Conservation (phyloP, 2,888 invertebrate species). For the Epirrhoe alternata region DNA sequence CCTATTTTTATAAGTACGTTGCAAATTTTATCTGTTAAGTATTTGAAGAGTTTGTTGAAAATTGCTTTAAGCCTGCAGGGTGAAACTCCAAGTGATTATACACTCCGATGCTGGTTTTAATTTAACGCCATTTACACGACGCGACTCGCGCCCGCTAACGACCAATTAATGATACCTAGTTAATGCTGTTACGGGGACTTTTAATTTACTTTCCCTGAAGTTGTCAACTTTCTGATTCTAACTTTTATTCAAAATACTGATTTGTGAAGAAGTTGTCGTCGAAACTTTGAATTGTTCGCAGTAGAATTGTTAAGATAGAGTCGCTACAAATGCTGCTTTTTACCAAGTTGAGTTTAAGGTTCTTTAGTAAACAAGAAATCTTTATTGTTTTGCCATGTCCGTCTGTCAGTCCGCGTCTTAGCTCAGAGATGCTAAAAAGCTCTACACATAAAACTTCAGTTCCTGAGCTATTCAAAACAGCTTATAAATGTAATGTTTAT, state of each 20-base stretch:
- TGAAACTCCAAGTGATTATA: constrained; percentile 53
- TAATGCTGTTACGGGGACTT: constrained; percentile 36
- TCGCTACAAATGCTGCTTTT: not conserved
- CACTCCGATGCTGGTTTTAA: constrained; percentile 57
- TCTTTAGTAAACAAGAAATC: too few species aligned
- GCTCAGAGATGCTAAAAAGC: too few species aligned
- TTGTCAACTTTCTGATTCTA: constrained; percentile 4
- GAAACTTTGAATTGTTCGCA: not conserved
- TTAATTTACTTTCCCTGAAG: constrained; percentile 21
- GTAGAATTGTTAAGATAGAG: not conserved
- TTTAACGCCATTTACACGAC: constrained; percentile 62
- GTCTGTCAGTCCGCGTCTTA: too few species aligned
- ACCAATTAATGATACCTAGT: constrained; percentile 59
- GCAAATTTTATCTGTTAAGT: not conserved
- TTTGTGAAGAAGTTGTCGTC: not conserved
- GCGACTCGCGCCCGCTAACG: constrained; percentile 52
- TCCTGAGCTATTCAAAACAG: too few species aligned
- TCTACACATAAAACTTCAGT: too few species aligned
- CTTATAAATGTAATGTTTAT: too few species aligned
- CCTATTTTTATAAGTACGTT: not conserved
- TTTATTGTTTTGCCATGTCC: too few species aligned
- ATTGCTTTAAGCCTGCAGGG: constrained; percentile 6
- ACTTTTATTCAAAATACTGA: constrained; percentile 1
- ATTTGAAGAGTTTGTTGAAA: not conserved
- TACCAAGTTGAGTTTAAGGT: not conserved